Evolutionary conservation across 2,888 invertebrate genomes (phyloP), one percentile per base, ranked within the genome.

Genomic region (Spilarctia lutea): DNA sequence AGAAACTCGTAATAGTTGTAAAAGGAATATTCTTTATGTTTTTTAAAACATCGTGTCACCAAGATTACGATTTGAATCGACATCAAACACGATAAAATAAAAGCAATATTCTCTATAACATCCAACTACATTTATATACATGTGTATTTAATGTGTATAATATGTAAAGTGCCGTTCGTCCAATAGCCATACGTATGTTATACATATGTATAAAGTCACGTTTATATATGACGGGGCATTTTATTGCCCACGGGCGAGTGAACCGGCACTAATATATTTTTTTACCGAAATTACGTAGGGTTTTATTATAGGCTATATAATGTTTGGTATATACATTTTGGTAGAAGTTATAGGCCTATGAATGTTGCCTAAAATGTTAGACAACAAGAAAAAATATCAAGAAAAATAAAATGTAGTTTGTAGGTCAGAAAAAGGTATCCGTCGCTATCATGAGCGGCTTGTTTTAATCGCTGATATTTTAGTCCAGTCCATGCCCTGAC

Each of bases 241-340:
- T 87, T 89, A 89, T 89, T 86, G 83, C 82, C 73, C 72, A 72
- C 83, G 84, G 80, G 60, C 78, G 80, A 76, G 68, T 83, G 82
- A 76, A 73, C 83, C 81, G 79, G 79, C 80, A 83, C 77, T 82
- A 82, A 86, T 85, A 85, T 86, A 39, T 70, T 88, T 86, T n/a
- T 85, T 87, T 89, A 81, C 80, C 75, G 73, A 84, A 86, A 87
- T 87, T 84, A 83, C 81, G 77, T 67, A 77, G 73, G 75, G 73
- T 71, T 82, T 74, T 80, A 76, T 65, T 52, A 73, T 70, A 67
- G 68, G 52, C 68, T 77, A 75, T 16, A 2, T 6, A 75, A 70
- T 78, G 75, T 63, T 63, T 63, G 6, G 16, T 30, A 30, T 7
- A 30, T 18, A 75, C 76, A 74, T 79, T 77, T 77, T 80, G 72